A percentile compares a stretch with the other conserved stretches of the same genome.
Evolutionary conservation across 1,140 invertebrate genomes (phyloP).

Genomic region (Leptonema lineaticorne): DNA sequence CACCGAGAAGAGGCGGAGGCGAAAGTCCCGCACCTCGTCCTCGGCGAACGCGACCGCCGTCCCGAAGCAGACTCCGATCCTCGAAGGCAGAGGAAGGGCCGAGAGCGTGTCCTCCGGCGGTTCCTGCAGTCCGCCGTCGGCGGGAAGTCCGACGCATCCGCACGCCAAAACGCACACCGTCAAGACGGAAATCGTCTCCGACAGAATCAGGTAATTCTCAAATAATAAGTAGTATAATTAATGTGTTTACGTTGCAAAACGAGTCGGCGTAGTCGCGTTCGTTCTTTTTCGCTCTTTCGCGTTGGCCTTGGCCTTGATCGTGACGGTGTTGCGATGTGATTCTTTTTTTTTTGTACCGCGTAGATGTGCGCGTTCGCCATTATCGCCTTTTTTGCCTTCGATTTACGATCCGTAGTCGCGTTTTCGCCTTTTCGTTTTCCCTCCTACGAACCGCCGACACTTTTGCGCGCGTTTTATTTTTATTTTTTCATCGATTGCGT

Average conservation of each 20-base stretch:
- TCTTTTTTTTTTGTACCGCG: no score
- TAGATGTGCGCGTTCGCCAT: no score
- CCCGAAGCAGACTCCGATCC: constrained; percentile 64
- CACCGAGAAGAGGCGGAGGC: constrained; percentile 62
- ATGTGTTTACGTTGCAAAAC: constrained; percentile 39
- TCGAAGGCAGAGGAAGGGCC: constrained; percentile 68
- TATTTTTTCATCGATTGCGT: no score
- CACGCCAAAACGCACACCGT: constrained; percentile 66
- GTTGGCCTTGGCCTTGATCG: constrained; percentile 1
- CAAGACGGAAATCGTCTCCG: constrained; percentile 78
- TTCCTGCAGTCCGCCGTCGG: constrained; percentile 54
- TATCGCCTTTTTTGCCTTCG: no score
- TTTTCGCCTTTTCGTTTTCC: no score
- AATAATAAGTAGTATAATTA: no score
- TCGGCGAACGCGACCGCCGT: constrained; percentile 61
- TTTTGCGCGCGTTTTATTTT: no score
- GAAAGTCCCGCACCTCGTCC: constrained; percentile 68
- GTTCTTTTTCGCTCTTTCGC: background rate
- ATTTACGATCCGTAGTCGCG: no score
- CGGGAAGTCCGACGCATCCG: constrained; percentile 54
- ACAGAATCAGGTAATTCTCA: constrained; percentile 78
- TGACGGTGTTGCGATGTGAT: background rate
- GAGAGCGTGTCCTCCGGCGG: constrained; percentile 67
- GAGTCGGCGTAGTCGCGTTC: background rate
- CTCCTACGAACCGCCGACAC: no score